Evolutionary conservation across 2,888 invertebrate species (phyloP).

Genomic region (Apamea crenata): DNA sequence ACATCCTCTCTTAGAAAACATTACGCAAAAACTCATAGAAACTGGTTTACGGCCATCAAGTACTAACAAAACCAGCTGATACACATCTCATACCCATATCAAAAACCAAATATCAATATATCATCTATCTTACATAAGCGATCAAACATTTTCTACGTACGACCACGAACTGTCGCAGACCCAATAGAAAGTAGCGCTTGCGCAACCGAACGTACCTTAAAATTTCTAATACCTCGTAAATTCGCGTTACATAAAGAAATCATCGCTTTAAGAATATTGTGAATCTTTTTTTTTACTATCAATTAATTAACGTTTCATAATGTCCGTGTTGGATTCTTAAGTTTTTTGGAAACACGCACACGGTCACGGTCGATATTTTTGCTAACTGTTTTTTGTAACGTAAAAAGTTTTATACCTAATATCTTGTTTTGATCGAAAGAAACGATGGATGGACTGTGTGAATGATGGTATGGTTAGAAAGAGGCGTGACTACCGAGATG

Average conservation of each 20-base stretch:
- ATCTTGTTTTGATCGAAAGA: slow-evolving; percentile 15
- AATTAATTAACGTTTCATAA: slow-evolving; percentile 67
- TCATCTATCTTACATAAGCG: slow-evolving; percentile 67
- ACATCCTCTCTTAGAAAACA: background rate
- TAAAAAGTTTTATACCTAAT: background rate
- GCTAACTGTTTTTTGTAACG: slow-evolving; percentile 50
- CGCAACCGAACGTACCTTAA: slow-evolving; percentile 72
- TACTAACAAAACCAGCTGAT: slow-evolving; percentile 24
- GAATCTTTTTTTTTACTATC: slow-evolving; percentile 64
- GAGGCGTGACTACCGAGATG: background rate
- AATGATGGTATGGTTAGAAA: background rate
- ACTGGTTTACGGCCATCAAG: slow-evolving; percentile 16
- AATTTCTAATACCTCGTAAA: slow-evolving; percentile 75
- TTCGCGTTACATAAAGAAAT: slow-evolving; percentile 75
- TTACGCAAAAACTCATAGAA: slow-evolving; percentile 15
- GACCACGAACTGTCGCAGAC: slow-evolving; percentile 67
- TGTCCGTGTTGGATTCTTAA: slow-evolving; percentile 32
- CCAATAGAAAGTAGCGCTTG: slow-evolving; percentile 75
- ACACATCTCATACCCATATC: slow-evolving; percentile 44
- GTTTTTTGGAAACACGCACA: slow-evolving; percentile 51
- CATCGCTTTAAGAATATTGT: slow-evolving; percentile 67
- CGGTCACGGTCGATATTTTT: slow-evolving; percentile 50
- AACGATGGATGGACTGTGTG: background rate
- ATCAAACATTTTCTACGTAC: slow-evolving; percentile 67
- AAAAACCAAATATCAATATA: slow-evolving; percentile 53